Base-by-base conservation (phyloP, 2,113 vertebrate species). In the Grantiella picta region DNA sequence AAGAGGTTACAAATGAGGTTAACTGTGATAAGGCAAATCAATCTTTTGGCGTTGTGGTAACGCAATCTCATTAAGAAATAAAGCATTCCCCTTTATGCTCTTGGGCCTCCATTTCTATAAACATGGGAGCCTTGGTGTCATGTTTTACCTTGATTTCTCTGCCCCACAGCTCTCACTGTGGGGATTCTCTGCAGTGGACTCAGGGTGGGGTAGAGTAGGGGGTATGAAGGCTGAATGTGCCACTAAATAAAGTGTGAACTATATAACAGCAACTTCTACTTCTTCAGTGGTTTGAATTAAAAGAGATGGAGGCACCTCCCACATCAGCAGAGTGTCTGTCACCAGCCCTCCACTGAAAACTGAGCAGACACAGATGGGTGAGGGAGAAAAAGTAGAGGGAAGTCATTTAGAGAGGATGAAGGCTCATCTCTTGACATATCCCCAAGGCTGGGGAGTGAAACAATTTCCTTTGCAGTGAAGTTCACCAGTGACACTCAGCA, bases 1-100 rank as follows among this genome's bases (percentile, higher is more conserved):
- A 89, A 75, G 82, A 90, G 88, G 79, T 96, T 96, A 90, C 90
- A 95, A 96, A 95, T 84, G 15, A 93, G 93, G 92, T 97, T 96
- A 96, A 81, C 82, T 17, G 36, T 68, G 94, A 95, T 95, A 96
- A 93, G 85, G n/a, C 38, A 1, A 83, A 97, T 96, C 92, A 90
- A 96, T 97, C 96, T 95, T 76, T 31, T 53, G 68, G 57, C 21
- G 7, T 60, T 11, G 10, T 38, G 64, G 71, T 68, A 92, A 91
- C 0, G 1, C 88, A 86, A 96, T 90, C 82, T 78, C 1, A 5
- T 96, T 94, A 92, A 91, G 79, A 96, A 92, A 89, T 93, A 93
- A 94, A 92, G 93, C 82, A 49, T 38, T 38, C 19, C 24, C 75
- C 47, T 82, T 63, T 63, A 47, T 75, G 79, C 44, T 82, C 33